Percentiles rank a stretch among this genome's conserved stretches.
phyloP scores from a whole-genome alignment of 2,888 invertebrate genomes.

The Camptogramma bilineatum region DNA sequence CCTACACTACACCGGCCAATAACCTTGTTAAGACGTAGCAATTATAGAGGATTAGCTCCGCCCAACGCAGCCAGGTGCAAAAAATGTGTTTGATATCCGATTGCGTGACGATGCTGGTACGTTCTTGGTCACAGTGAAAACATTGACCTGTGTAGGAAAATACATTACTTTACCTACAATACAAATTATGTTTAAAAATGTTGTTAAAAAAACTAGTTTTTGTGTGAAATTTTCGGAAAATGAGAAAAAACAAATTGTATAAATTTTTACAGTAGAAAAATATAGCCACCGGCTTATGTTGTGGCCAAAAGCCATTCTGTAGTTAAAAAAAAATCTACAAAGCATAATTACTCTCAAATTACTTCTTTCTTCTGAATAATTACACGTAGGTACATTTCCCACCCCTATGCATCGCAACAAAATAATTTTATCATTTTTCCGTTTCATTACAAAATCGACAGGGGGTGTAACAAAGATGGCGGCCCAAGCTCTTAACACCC shows the following conservation, averaged over 20 bases:
- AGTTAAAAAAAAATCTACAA: not conserved
- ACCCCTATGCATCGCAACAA: constrained; percentile 29
- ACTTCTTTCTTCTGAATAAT: constrained; percentile 15
- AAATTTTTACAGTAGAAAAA: too few relatives aligned
- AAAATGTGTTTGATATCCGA: not conserved
- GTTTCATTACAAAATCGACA: constrained; percentile 59
- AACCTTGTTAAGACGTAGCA: constrained; percentile 31
- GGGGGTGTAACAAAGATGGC: constrained; percentile 72
- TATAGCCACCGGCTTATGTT: too few relatives aligned
- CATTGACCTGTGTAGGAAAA: not conserved
- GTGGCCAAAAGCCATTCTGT: not conserved
- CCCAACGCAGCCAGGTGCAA: constrained; percentile 27
- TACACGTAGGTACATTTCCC: constrained; percentile 7
- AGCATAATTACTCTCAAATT: constrained; percentile 17
- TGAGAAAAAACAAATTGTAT: too few relatives aligned
- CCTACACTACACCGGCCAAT: constrained; percentile 37
- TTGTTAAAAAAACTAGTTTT: too few relatives aligned
- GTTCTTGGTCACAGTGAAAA: not conserved
- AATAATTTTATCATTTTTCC: constrained; percentile 55
- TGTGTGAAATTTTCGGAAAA: too few relatives aligned
- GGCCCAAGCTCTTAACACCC: constrained; percentile 72
- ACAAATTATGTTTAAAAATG: too few relatives aligned
- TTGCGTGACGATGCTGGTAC: not conserved
- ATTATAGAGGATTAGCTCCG: constrained; percentile 25
- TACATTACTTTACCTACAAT: too few relatives aligned